Evolutionary conservation across 1,140 invertebrate genomes (phyloP).

Genomic region (Sinonovacula constricta): DNA sequence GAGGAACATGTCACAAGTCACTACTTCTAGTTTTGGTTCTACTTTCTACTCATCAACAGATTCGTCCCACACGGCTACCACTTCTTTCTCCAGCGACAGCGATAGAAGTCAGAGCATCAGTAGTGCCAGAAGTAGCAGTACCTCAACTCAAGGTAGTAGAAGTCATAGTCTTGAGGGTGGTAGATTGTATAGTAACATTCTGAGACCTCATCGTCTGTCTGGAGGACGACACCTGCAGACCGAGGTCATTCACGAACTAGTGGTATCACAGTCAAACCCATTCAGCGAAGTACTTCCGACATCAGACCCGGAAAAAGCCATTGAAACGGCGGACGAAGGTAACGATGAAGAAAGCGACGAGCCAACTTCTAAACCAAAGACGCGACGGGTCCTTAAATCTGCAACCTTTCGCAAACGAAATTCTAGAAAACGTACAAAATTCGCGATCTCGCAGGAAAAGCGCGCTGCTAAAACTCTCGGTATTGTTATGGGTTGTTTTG

Average conservation of each 20-base stretch:
- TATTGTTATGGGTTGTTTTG: constrained; percentile 98
- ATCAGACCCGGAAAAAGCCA: background rate
- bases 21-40: constrained; percentile 35
- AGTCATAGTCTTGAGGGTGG: background rate
- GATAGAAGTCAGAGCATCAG: constrained; percentile 45
- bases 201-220: constrained; percentile 15
- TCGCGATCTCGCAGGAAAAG: constrained; percentile 94
- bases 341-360: constrained; percentile 24
- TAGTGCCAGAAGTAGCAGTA: constrained; percentile 4
- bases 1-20: constrained; percentile 34
- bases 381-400: constrained; percentile 35
- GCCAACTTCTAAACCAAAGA: background rate
- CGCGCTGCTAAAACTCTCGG: constrained; percentile 96
- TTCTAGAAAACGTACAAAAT: constrained; percentile 44
- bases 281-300: background rate
- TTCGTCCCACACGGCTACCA: constrained; percentile 42
- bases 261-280: constrained; percentile 7
- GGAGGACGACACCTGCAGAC: constrained; percentile 35
- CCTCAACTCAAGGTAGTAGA: background rate
- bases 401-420: constrained; percentile 25
- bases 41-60: constrained; percentile 46
- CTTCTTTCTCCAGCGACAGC: constrained; percentile 37
- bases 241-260: constrained; percentile 44
- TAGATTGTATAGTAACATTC: background rate
- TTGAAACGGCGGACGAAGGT: constrained; percentile 19